Percentiles rank a stretch among this genome's conserved stretches.
phyloP scores from a whole-genome alignment of 1,140 invertebrate species.

The Ostrea edulis region DNA sequence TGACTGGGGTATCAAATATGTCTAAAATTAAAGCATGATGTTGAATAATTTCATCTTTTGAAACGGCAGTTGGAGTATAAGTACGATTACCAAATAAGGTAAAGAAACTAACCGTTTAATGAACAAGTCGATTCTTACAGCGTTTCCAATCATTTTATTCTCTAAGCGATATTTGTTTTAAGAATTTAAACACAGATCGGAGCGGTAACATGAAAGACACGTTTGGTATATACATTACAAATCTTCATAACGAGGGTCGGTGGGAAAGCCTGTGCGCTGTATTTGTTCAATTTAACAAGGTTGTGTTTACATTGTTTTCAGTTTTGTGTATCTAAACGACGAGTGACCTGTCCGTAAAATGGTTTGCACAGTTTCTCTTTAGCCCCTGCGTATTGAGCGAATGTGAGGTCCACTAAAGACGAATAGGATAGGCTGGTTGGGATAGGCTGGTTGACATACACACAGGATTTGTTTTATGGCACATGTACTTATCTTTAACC shows the following conservation, averaged over 20 bases:
- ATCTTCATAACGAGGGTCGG: neutral
- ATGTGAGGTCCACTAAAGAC: neutral
- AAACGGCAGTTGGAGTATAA: too few relatives aligned
- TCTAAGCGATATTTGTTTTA: conserved; percentile 22
- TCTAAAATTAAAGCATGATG: too few relatives aligned
- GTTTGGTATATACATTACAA: conserved; percentile 23
- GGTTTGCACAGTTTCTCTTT: neutral
- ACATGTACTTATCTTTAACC: too few relatives aligned
- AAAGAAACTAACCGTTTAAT: neutral
- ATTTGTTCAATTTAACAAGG: conserved; percentile 32
- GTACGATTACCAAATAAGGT: neutral
- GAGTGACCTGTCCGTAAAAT: neutral
- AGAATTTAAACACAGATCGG: neutral
- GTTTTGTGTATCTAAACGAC: conserved; percentile 34
- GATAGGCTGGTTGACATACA: too few relatives aligned
- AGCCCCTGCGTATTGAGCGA: neutral
- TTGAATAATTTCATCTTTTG: too few relatives aligned
- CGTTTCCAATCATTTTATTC: conserved; percentile 3
- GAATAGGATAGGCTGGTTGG: too few relatives aligned
- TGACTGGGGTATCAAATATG: too few relatives aligned
- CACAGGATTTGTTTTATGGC: too few relatives aligned
- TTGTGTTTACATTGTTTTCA: conserved; percentile 26
- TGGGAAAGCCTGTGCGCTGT: neutral
- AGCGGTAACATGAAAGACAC: conserved; percentile 5
- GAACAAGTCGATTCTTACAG: conserved; percentile 9